Evolutionary conservation across 2,113 vertebrate species (phyloP).

Genomic region (Peromyscus californicus): DNA sequence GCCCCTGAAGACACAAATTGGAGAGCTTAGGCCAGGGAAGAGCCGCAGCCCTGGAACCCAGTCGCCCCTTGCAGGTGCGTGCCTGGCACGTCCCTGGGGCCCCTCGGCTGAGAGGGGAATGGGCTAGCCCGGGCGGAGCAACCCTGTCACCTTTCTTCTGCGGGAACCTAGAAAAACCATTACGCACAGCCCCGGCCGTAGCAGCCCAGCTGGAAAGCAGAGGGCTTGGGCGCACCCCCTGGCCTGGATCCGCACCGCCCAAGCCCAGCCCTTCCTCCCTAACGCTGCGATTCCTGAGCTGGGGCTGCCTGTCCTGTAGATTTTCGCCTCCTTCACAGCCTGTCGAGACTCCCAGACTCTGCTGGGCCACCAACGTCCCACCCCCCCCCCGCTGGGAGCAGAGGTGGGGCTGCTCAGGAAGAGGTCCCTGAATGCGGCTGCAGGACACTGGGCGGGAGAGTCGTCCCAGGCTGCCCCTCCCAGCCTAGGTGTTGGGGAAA

Average conservation of each 20-base stretch:
- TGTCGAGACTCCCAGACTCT: background rate
- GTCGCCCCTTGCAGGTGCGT: constrained; percentile 44
- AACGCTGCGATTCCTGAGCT: background rate
- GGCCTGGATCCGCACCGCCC: background rate
- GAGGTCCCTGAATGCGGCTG: background rate
- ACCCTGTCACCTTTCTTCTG: background rate
- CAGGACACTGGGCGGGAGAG: background rate
- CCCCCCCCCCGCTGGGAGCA: background rate
- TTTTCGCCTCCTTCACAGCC: background rate
- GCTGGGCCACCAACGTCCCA: background rate
- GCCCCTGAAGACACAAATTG: background rate
- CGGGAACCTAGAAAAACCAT: background rate
- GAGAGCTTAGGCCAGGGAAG: background rate
- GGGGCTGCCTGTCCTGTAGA: background rate
- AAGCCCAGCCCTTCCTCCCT: background rate
- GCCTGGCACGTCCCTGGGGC: background rate
- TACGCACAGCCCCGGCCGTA: background rate
- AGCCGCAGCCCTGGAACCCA: background rate
- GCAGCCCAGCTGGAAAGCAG: background rate
- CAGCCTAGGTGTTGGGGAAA: background rate
- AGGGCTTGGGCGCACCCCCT: background rate
- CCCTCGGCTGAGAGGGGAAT: background rate
- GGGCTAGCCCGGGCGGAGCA: background rate
- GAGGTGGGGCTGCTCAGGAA: background rate
- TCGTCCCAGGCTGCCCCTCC: background rate